A percentile compares a stretch with the other conserved stretches of the same genome.
phyloP scores from a whole-genome alignment of 2,797 vertebrate genomes.

The Lateolabrax maculatus region DNA sequence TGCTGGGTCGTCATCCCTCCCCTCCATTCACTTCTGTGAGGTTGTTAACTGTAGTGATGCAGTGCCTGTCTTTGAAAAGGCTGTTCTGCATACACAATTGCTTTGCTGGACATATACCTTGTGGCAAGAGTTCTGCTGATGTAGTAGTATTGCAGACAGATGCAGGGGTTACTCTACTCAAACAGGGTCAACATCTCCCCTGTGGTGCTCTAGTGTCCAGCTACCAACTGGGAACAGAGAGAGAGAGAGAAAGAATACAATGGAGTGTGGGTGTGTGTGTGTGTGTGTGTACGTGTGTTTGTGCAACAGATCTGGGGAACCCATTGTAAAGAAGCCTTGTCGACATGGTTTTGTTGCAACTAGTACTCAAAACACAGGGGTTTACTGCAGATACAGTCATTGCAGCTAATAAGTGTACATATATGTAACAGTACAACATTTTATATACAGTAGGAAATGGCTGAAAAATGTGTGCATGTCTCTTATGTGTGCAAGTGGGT shows the following conservation, averaged over 20 bases:
- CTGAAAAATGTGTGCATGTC: conserved; percentile 24
- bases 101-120: conserved; percentile 66
- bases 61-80: conserved; percentile 59
- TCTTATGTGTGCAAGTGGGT: conserved; percentile 21
- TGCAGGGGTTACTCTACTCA: conserved; percentile 74
- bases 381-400: conserved; percentile 23
- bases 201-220: conserved; percentile 71
- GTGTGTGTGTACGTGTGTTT: background rate
- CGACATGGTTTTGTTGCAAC: conserved; percentile 31
- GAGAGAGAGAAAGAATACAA: conserved; percentile 28
- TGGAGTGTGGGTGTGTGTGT: background rate
- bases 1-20: background rate
- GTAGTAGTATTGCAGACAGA: conserved; percentile 73
- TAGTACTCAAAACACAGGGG: conserved; percentile 29
- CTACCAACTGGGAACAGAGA: conserved; percentile 47
- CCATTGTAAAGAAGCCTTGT: conserved; percentile 26
- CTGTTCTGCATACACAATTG: conserved; percentile 68
- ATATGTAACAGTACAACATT: conserved; percentile 15
- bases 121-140: conserved; percentile 74
- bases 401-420: conserved; percentile 15
- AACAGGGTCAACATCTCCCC: conserved; percentile 82
- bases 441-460: background rate
- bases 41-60: conserved; percentile 49
- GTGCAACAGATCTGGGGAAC: conserved; percentile 32
- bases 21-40: conserved; percentile 10